Evolutionary conservation across 2,113 vertebrate species (phyloP), one percentile per base, ranked within the genome.

Genomic region (Dasyprocta punctata): DNA sequence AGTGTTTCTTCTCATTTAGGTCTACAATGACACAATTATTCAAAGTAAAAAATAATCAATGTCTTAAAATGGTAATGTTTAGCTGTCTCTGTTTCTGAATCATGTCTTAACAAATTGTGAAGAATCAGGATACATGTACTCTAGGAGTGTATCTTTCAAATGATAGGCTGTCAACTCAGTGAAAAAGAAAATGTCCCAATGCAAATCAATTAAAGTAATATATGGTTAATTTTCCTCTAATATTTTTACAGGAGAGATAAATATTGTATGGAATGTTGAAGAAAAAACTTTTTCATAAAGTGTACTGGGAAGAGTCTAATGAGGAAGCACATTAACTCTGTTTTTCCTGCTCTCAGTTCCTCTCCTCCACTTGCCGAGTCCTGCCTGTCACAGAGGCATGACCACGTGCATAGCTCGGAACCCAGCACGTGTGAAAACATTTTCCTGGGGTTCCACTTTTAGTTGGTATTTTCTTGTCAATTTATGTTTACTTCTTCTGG

Each of bases 361-460:
- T 67, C 5, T 22, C 7, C 20, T 30, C 49, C 17, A 0, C 5
- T 54, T 3, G 54, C 41, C 44, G 38, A 44, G 54, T 71, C 30
- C 20, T 95, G 5, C 0, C 9, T 19, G 7, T 41, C 0, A 17
- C 5, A 5, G 17, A 86, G 78, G 33, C 7, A 4, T 0, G 26
- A 5, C n/a, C 17, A 67, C 3, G 3, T 36, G 6, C 1, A 9
- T 7, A 19, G 11, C 28, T 56, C 17, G 54, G 10, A 44, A 22
- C 1, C 24, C 5, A 84, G 6, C 22, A 11, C 5, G 0, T 22
- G 8, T 8, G 44, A 49, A 36, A 28, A 26, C 6, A 33, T 86
- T 81, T 89, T 16, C 12, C 1, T 1, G 1, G 20, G 6, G 2
- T 8, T 69, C 8, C 6, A 22, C 24, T 49, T 3, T 38, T 19